Base-by-base conservation (phyloP, 37 sponge, comb jelly and placozoan genomes). In the Haliclona indistincta region DNA sequence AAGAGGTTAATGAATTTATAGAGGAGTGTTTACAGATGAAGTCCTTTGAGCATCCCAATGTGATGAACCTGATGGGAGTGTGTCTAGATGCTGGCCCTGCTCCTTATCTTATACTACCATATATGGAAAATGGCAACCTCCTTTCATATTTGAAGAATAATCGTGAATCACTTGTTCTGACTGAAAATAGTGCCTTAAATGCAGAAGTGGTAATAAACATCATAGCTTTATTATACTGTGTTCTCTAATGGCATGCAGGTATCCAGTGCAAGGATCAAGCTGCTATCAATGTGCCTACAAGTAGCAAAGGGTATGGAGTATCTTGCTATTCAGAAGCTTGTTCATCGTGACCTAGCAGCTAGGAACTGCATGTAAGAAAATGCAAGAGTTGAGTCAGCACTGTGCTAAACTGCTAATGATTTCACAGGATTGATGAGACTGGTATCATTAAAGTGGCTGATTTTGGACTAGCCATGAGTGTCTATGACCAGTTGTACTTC, bases 81-180 rank as follows among this genome's bases (percentile, higher is more conserved):
- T 79, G 70, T 60, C 35, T 68, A 25, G 60, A 68, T 56, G 43
- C 69, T 22, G 62, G 41, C 19, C 44, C 44, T 0, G 70, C 49
- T 0, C 67, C 67, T 8, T 45, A 54, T 41, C 40, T 79, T 26
- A 62, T 79, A n/a, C 68, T 79, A 70, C 80, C 80, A 3, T 79
- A 45, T 58, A 79, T 79, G 80, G 80, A 40, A 30, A 79, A 79
- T 79, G 80, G 80, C 8, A 79, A 70, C 35, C 37, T 79, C 15
- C 80, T 70, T n/a, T 28, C 38, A 34, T 79, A 79, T 62, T 49
- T 79, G 15, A 68, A 69, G 70, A 79, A 68, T 22, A 63, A 79
- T 44, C 68, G 80, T 17, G 17, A 5, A 29, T 55, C 56, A 3
- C 56, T 55, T 55, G 3, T 55, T 29, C 23, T 55, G 4, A 29